phyloP scores from a whole-genome alignment of 2,113 vertebrate genomes.

The Erythrocercus mccallii region DNA sequence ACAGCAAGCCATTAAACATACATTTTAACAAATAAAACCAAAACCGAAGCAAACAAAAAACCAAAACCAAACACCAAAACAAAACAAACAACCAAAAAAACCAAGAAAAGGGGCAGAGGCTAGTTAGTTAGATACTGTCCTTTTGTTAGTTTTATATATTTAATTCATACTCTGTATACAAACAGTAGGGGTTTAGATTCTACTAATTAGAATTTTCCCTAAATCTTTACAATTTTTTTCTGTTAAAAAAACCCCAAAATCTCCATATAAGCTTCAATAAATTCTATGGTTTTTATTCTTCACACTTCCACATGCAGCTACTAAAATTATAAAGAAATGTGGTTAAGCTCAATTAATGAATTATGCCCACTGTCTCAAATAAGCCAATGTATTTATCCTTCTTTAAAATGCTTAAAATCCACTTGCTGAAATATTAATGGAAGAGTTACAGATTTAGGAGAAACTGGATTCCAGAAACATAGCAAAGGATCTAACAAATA shows the following conservation, averaged over 20 bases:
- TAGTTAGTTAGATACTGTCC: neutral
- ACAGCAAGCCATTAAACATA: neutral
- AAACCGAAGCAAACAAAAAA: neutral
- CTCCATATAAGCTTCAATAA: neutral
- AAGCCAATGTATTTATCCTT: neutral
- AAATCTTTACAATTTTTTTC: neutral
- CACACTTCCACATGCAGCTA: neutral
- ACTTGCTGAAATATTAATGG: neutral
- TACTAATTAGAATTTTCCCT: neutral
- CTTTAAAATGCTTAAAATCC: neutral
- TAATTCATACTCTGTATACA: neutral
- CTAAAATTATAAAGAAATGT: neutral
- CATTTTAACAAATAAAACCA: neutral
- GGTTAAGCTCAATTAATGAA: neutral
- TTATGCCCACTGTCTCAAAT: neutral
- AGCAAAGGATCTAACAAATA: neutral
- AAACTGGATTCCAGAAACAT: neutral
- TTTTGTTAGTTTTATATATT: neutral
- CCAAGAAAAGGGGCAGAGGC: no score
- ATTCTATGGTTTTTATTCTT: neutral
- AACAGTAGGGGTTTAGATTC: neutral
- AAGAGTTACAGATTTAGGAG: neutral
- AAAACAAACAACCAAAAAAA: neutral
- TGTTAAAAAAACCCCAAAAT: accelerated
- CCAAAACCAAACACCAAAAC: neutral